Evolutionary conservation across 1,140 invertebrate species (phyloP).

Genomic region (Drosophila nikananu): DNA sequence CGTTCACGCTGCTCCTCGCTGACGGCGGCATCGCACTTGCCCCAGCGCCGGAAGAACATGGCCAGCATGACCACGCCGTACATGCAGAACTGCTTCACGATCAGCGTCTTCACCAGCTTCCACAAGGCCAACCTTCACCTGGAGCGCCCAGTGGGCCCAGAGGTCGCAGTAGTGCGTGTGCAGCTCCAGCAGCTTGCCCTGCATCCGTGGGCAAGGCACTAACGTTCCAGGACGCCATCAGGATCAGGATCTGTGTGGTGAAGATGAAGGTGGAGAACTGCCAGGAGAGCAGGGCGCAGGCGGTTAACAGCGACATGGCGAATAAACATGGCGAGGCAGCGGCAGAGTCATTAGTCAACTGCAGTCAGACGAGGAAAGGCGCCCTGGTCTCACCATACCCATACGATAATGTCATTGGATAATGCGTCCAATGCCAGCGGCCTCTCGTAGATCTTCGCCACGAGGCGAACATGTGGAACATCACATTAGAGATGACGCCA

Average conservation of each 20-base stretch:
- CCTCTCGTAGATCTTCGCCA: slow-evolving; percentile 78
- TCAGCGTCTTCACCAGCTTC: slow-evolving; percentile 75
- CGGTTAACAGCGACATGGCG: slow-evolving; percentile 69
- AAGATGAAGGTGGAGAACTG: slow-evolving; percentile 76
- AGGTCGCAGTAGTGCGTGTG: slow-evolving; percentile 66
- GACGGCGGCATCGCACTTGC: slow-evolving; percentile 59
- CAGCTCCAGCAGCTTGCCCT: slow-evolving; percentile 61
- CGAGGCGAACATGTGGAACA: slow-evolving; percentile 84
- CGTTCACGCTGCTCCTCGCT: slow-evolving; percentile 71
- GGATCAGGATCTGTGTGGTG: slow-evolving; percentile 74
- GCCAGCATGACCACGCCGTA: slow-evolving; percentile 82
- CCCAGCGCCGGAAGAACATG: slow-evolving; percentile 82
- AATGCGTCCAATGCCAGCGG: slow-evolving; percentile 70
- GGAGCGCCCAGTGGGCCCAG: slow-evolving; percentile 72
- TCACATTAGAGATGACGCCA: slow-evolving; percentile 79
- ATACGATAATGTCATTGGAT: slow-evolving; percentile 69
- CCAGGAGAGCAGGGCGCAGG: slow-evolving; percentile 63
- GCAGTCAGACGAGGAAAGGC: too few relatives aligned
- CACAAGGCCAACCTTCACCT: slow-evolving; percentile 71
- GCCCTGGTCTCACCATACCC: slow-evolving; percentile 55
- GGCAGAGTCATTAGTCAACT: background rate
- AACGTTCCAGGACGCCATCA: slow-evolving; percentile 67
- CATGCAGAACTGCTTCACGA: slow-evolving; percentile 81
- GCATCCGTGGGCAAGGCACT: slow-evolving; percentile 55
- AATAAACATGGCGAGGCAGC: slow-evolving; percentile 54